Conservation (phyloP, 2,888 invertebrate species). For the Anagyrus pseudococci region DNA sequence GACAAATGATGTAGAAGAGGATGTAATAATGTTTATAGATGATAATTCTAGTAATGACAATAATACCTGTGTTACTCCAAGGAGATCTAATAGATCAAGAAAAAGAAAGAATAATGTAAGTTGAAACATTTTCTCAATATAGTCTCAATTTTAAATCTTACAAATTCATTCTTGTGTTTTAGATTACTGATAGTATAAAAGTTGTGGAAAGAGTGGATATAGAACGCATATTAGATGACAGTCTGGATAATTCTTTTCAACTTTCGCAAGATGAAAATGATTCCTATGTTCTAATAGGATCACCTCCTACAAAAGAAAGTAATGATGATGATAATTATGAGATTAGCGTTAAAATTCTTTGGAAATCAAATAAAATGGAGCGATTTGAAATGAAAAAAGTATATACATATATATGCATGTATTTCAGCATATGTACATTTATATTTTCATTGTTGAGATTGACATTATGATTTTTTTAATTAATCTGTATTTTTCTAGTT, state of each 20-base stretch:
- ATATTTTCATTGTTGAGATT: neutral
- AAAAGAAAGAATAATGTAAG: conserved; percentile 12
- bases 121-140: neutral
- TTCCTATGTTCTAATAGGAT: conserved; percentile 30
- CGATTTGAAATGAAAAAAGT: conserved; percentile 44
- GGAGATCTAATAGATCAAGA: neutral
- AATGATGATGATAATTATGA: conserved; percentile 46
- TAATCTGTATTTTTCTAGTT: conserved; percentile 42
- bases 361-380: conserved; percentile 49
- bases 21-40: conserved; percentile 5
- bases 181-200: too few species aligned
- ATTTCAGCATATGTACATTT: neutral
- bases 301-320: conserved; percentile 20
- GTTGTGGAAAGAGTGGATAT: too few species aligned
- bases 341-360: conserved; percentile 50
- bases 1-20: neutral
- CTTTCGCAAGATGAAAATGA: conserved; percentile 31
- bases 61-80: neutral
- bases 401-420: neutral
- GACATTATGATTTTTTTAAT: neutral
- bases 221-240: conserved; percentile 19
- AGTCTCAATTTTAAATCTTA: neutral
- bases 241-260: conserved; percentile 21
- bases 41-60: conserved; percentile 4
- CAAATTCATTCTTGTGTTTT: too few species aligned